Base-by-base conservation (phyloP, 1,140 invertebrate species). In the Delia radicum region DNA sequence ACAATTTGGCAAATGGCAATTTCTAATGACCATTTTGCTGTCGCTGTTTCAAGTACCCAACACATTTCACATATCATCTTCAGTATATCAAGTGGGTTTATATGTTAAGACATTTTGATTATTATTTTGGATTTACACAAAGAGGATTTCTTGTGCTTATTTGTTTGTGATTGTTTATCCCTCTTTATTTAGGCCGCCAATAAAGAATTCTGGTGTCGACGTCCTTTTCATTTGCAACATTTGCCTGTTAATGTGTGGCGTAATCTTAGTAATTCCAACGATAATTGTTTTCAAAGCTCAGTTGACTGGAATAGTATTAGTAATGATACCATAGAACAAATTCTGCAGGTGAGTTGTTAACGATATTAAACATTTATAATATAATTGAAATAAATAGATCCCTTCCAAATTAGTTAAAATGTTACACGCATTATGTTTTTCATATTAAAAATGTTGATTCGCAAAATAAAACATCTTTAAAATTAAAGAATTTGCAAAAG, bases 11-110 rank as follows among this genome's bases (percentile, higher is more conserved):
- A 89, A 89, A 75, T 94, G 93, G 93, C 93, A 94, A 82, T 87
- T 93, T 24, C 79, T 91, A 73, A 89, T 93, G 80, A 93, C 92
- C 1, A 89, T 93, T 77, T 87, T 93, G 4, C 87, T 94, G 46
- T 92, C 92, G 0, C 80, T 94, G 31, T 91, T 93, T 83, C 93
- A 93, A 79, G 90, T 94, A 79, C 92, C 92, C 2, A 93, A 92
- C 79, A 93, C 92, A 18, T 93, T 92, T 87, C 92, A 93, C 82
- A 93, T 93, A 80, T 92, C 92, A 82, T 89, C 90, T 42, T 89
- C 91, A 3, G 91, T 91, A 2, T 93, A 93, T 81, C 89, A 89
- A 79, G 88, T 89, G 78, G 88, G 87, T 75, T 24, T n/a, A 21
- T 15, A 6, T 12, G n/a, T n/a, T 6, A 63, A 33, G 3, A 62